Conservation (phyloP, 1,140 invertebrate species). For the Micrasema longulum region DNA sequence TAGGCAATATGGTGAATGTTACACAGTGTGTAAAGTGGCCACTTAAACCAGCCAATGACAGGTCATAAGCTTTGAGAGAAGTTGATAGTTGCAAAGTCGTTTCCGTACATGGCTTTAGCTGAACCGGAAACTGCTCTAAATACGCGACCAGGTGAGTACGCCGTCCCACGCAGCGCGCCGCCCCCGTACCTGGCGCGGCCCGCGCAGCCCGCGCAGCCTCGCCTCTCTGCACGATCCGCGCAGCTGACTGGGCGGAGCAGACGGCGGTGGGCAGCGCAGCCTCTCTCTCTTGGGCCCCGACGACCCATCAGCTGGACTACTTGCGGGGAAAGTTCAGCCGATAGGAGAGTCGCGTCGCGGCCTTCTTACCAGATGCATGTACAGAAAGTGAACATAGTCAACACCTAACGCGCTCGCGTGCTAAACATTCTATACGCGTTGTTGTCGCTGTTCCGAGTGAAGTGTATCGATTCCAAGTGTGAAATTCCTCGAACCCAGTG, state of each 20-base stretch:
- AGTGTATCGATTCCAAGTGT: slow-evolving; percentile 14
- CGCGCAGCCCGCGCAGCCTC: not conserved
- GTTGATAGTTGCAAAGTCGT: no score
- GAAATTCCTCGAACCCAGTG: slow-evolving; percentile 1
- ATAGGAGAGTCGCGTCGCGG: slow-evolving; percentile 24
- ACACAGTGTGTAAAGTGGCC: no score
- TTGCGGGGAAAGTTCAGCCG: slow-evolving; percentile 30
- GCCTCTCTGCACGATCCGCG: no score
- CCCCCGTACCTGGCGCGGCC: not conserved
- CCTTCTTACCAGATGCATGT: slow-evolving; percentile 12
- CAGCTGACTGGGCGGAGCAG: not conserved
- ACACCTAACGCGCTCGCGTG: no score
- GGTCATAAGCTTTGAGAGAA: no score
- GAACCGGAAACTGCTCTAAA: slow-evolving; percentile 40
- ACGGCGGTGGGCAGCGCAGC: not conserved
- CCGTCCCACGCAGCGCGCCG: slow-evolving; percentile 5
- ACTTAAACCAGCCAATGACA: no score
- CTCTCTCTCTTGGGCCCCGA: not conserved
- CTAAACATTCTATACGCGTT: no score
- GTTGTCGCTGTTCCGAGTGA: no score
- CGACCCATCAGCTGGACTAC: not conserved
- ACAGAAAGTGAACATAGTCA: not conserved
- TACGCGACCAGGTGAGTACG: slow-evolving; percentile 20
- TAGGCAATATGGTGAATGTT: no score
- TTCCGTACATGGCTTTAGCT: slow-evolving; percentile 19